Conservation (phyloP, 2,888 invertebrate genomes). For the Rhamphomyia laevipes region DNA sequence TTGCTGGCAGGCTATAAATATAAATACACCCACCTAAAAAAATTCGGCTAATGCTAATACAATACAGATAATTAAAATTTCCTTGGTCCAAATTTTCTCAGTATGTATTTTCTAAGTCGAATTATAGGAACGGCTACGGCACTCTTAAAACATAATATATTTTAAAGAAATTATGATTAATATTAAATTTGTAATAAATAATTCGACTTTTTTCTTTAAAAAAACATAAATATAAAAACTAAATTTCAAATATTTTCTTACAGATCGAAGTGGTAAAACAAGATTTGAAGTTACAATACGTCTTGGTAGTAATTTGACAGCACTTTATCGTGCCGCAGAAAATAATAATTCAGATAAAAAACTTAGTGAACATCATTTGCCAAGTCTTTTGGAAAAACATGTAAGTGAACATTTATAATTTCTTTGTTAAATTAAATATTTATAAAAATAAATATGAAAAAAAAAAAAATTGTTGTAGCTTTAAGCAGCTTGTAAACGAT, state of each 20-base stretch:
- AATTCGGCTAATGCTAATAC: no score
- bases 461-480: constrained; percentile 9
- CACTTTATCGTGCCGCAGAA: constrained; percentile 29
- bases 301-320: constrained; percentile 33
- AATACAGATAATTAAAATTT: no score
- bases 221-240: background rate
- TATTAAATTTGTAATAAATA: no score
- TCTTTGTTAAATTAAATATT: background rate
- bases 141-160: no score
- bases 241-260: constrained; percentile 2
- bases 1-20: no score
- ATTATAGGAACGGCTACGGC: no score
- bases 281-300: constrained; percentile 36
- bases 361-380: constrained; percentile 26
- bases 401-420: constrained; percentile 23
- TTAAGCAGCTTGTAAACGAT: constrained; percentile 16
- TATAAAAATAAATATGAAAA: constrained; percentile 7
- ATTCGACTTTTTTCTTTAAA: no score
- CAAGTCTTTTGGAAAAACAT: constrained; percentile 31
- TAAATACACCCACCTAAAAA: no score
- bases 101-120: no score
- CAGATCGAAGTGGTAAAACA: constrained; percentile 33
- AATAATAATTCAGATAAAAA: background rate
- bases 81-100: no score
- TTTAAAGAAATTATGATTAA: no score